Base-by-base conservation (phyloP, 2,888 invertebrate genomes). In the Lasioglossum lativentre region DNA sequence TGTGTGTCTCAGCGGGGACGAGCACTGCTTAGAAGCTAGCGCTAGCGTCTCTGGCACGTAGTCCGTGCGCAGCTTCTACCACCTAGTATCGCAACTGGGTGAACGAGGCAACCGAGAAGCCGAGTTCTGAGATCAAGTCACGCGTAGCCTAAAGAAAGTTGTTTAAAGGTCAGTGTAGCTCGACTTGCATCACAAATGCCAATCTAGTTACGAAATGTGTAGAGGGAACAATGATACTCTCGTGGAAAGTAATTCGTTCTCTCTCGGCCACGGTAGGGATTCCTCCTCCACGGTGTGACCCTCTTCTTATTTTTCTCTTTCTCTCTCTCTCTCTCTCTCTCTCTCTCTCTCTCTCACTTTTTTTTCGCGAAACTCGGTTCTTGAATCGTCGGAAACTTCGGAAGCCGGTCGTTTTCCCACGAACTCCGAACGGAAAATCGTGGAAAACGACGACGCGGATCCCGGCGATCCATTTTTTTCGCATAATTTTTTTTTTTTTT, bases 181-280 rank as follows among this genome's bases (percentile, higher is more conserved):
- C 92, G 92, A 88, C 91, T 91, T 91, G 92, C 88, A 92, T 93
- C 91, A 93, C 91, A 94, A 93, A 93, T 93, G 93, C 93, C 93
- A 93, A 94, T 93, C 93, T 90, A 93, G 92, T 93, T 93, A 93
- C 93, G 93, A 94, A 93, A 93, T 90, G 77, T 91, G 86, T 89
- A 83, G 78, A 74, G 88, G 90, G 91, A 92, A 93, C 92, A 93
- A 93, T 93, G 92, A 93, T 93, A 93, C 86, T 88, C 88, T 78
- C 86, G 72, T 85, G 85, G 89, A 89, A 86, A 87, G 84, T 84
- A 80, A 87, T 87, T 85, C 81, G 80, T 79, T 86, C 75, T 78
- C 73, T 78, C 66, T 70, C 73, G 71, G 34, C 27, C 52, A 10
- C n/a, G n/a, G 10, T 52, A n/a, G 74, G 47, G 76, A 45, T 74